Base-by-base conservation (phyloP, 2,113 vertebrate species). In the Mola mola region DNA sequence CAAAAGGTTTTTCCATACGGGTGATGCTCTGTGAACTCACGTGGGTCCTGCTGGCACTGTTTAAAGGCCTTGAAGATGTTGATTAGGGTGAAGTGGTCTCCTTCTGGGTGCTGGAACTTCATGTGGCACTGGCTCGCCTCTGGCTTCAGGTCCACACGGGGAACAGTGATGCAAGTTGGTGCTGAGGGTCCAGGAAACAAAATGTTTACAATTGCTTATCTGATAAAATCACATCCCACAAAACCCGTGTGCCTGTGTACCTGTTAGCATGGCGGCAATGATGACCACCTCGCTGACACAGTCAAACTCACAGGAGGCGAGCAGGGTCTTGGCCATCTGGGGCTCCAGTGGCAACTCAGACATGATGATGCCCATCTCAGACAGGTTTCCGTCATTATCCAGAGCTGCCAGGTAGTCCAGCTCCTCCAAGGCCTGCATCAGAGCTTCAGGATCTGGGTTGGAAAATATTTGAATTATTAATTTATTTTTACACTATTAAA, bases 361-460 rank as follows among this genome's bases (percentile, higher is more conserved):
- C 94, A 97, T 97, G 63, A 97, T 95, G 89, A 97, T 94, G 58
- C 96, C 95, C 46, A 97, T 94, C 77, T 96, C 95, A 0, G 95
- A 98, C 33, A 98, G 92, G 64, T 96, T 96, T 2, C 95, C 95
- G 0, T 96, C 83, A 0, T 98, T 92, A 71, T 97, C 95, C 79
- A 97, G 82, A 0, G 94, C 94, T 26, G 94, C 94, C 43, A 98
- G 90, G 26, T 97, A 96, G 80, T 97, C 95, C 0, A 98, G 87
- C 9, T 98, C 94, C 83, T 98, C 95, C 80, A 98, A 29, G n/a
- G 94, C 94, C 73, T 96, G 94, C 96, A 96, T 98, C 34, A 97
- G 77, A 17, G 89, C 92, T 72, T 93, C 94, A 2, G 96, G 94
- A 36, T 93, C 95, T 96, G 29, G 17, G 15, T n/a, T n/a, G n/a